Conservation (phyloP, 2,888 invertebrate genomes). For the Amorpha juglandis region DNA sequence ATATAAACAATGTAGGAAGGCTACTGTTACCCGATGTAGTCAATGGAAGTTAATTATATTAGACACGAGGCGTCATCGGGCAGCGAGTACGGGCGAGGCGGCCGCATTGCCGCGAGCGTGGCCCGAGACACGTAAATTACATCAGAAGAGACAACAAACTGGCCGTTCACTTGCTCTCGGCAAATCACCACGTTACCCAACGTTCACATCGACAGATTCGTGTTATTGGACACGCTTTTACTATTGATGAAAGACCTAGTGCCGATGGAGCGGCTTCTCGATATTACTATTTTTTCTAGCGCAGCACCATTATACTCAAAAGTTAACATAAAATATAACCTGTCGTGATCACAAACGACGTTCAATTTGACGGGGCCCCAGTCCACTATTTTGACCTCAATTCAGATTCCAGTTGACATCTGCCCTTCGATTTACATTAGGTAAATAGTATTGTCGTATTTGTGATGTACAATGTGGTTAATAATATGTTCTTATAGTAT, state of each 20-base stretch:
- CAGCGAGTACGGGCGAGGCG: constrained; percentile 39
- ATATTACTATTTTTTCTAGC: constrained; percentile 27
- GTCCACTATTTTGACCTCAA: constrained; percentile 7
- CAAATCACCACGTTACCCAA: constrained; percentile 64
- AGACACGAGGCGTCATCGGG: constrained; percentile 61
- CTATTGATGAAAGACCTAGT: constrained; percentile 38
- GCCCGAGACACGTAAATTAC: constrained; percentile 63
- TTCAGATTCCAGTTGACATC: constrained; percentile 16
- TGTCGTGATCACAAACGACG: constrained; percentile 37
- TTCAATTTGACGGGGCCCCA: constrained; percentile 2
- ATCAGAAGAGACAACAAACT: constrained; percentile 61
- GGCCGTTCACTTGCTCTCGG: constrained; percentile 62
- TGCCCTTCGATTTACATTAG: constrained; percentile 30
- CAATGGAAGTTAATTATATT: constrained; percentile 71
- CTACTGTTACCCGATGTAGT: constrained; percentile 54
- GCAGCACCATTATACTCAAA: too few relatives aligned
- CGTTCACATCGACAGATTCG: constrained; percentile 55
- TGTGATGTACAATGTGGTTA: neutral
- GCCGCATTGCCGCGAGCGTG: constrained; percentile 49
- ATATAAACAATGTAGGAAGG: constrained; percentile 60
- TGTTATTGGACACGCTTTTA: constrained; percentile 64
- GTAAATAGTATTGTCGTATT: neutral
- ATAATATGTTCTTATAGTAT: neutral
- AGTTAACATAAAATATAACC: neutral
- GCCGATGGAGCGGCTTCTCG: constrained; percentile 41